Evolutionary conservation across 2,888 invertebrate genomes (phyloP).

Genomic region (Nipponacmea schrenckii): DNA sequence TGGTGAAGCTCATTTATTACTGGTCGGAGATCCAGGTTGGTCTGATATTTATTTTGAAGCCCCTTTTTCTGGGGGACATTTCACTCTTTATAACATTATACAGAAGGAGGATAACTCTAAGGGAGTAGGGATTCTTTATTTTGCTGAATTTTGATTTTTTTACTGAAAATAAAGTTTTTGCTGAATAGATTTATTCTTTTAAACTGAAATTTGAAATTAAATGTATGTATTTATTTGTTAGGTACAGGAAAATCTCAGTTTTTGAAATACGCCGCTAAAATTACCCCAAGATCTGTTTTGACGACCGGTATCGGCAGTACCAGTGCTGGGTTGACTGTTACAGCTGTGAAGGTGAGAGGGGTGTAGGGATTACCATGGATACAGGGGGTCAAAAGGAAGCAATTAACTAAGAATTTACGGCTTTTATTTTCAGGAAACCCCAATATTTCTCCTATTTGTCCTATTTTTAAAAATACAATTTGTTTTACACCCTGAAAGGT

Average conservation of each 20-base stretch:
- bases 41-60: background rate
- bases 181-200: background rate
- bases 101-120: background rate
- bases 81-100: no score
- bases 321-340: slow-evolving; percentile 87
- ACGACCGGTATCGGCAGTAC: slow-evolving; percentile 89
- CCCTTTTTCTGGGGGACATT: no score
- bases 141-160: background rate
- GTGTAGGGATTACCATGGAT: slow-evolving; percentile 85
- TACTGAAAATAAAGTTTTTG: background rate
- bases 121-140: background rate
- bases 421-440: no score
- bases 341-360: slow-evolving; percentile 79
- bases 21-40: slow-evolving; percentile 81
- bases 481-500: no score
- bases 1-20: slow-evolving; percentile 85
- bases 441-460: no score
- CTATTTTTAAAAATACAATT: no score
- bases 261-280: slow-evolving; percentile 77
- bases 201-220: no score
- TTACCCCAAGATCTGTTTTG: slow-evolving; percentile 80
- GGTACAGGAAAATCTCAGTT: slow-evolving; percentile 91
- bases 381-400: slow-evolving; percentile 77
- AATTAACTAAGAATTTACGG: no score
- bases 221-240: slow-evolving; percentile 64